These are phyloP conservation scores for Listrodromus nycthemerus DNA, from an alignment of 2,888 invertebrate genomes.

Conservation along the genomic window DNA sequence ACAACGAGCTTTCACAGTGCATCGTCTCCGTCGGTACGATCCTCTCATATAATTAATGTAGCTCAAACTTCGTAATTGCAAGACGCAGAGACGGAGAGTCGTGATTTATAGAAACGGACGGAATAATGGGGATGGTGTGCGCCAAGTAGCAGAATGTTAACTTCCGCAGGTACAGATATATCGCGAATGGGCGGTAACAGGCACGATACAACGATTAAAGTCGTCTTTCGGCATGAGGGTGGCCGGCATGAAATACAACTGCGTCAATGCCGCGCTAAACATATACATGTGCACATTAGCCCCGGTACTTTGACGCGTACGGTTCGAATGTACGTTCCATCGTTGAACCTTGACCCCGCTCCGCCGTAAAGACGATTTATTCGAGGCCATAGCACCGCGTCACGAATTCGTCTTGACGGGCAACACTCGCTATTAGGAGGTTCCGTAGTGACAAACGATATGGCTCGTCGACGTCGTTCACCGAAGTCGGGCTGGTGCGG, in stretches of 20 bases:
- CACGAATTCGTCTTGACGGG: constrained; percentile 47
- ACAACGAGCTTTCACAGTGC: constrained; percentile 10
- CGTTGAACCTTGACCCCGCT: constrained; percentile 64
- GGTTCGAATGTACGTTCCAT: constrained; percentile 38
- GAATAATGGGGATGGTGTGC: constrained; percentile 48
- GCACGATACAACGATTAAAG: constrained; percentile 42
- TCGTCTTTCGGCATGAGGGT: constrained; percentile 26
- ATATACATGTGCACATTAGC: not conserved
- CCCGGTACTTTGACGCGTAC: not conserved
- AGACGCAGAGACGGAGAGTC: constrained; percentile 12
- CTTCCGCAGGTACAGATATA: constrained; percentile 27
- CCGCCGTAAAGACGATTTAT: constrained; percentile 59
- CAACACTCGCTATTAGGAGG: constrained; percentile 33
- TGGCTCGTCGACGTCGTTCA: constrained; percentile 51
- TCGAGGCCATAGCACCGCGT: constrained; percentile 60
- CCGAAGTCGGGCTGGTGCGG: not conserved
- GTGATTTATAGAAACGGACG: constrained; percentile 56
- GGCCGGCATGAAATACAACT: constrained; percentile 61
- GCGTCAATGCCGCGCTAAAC: constrained; percentile 44
- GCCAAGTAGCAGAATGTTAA: constrained; percentile 24
- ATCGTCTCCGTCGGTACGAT: constrained; percentile 6
- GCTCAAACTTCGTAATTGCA: constrained; percentile 48
- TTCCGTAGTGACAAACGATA: constrained; percentile 63
- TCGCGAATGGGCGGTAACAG: not conserved
- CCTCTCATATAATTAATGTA: constrained; percentile 34